A percentile compares a stretch with the other conserved stretches of the same genome.
These are phyloP conservation scores for Notarius quadriscutis DNA, from an alignment of 2,113 vertebrate genomes.

Conservation along the genomic window DNA sequence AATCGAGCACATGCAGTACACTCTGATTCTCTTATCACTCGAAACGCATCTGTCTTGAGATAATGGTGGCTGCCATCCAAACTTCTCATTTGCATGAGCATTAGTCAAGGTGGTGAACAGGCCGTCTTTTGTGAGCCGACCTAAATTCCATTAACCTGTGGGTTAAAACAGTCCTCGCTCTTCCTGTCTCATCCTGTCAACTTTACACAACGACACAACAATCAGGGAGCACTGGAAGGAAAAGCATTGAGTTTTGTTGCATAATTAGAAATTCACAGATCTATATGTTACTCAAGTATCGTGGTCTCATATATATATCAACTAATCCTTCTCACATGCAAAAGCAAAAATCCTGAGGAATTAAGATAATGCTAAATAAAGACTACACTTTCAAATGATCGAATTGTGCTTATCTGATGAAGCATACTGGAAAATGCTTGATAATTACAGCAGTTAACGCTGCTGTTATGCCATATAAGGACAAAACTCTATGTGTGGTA, in stretches of 20 bases:
- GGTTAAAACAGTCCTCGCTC: slow-evolving; percentile 48
- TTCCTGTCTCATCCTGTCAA: slow-evolving; percentile 49
- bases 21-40: slow-evolving; percentile 36
- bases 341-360: slow-evolving; percentile 11
- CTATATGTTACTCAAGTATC: slow-evolving; percentile 27
- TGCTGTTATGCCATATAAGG: neutral
- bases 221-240: slow-evolving; percentile 19
- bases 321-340: slow-evolving; percentile 30
- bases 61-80: slow-evolving; percentile 45
- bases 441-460: neutral
- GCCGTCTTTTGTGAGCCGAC: slow-evolving; percentile 38
- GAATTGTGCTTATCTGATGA: neutral
- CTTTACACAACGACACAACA: slow-evolving; percentile 39
- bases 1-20: slow-evolving; percentile 1
- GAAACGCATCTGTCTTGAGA: slow-evolving; percentile 36
- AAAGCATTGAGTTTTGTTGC: slow-evolving; percentile 22
- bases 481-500: slow-evolving; percentile 6
- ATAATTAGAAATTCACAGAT: slow-evolving; percentile 42
- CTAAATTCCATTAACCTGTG: slow-evolving; percentile 52
- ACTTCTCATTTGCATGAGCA: slow-evolving; percentile 48
- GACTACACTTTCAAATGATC: slow-evolving; percentile 8
- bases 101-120: slow-evolving; percentile 41
- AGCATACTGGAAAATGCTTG: slow-evolving; percentile 9
- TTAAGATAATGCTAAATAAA: slow-evolving; percentile 37
- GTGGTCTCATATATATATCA: slow-evolving; percentile 12